Evolutionary conservation across 2,888 invertebrate genomes (phyloP), one percentile per base, ranked within the genome.

Genomic region (Eupithecia subumbrata): DNA sequence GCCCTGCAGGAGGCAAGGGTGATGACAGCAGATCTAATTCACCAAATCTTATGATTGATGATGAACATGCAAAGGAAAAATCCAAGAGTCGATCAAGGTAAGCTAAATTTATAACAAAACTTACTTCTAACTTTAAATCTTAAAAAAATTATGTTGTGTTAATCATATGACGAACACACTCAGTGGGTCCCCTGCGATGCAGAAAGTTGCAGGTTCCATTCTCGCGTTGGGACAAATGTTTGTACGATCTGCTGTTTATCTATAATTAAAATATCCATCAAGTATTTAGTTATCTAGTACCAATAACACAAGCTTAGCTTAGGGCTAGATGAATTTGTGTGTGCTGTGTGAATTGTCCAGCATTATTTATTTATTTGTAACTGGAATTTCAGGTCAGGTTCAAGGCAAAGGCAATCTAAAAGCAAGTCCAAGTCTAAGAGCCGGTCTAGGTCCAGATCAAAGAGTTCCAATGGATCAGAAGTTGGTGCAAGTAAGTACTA

Each of bases 41-140:
- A 1, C 95, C 95, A 0, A 94, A 94, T 81, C 89, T 95, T 16
- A 95, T 95, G 94, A 95, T 95, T 82, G 95, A 95, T 85, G 95
- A 95, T 89, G 91, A 85, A n/a, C 86, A 88, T 56, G 85, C 83
- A 30, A 92, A 92, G 69, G 90, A 88, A 5, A 93, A 93, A 78
- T 89, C 93, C 0, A 91, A 90, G 73, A 94, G 93, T 79, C 86
- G 92, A 77, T 93, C 94, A 34, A 92, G 94, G 94, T 94, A 82
- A 75, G 66, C 79, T 2, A 37, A 64, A 8, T 34, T 18, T 30
- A 18, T 22, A 3, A 22, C 22, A 9, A 22, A 56, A 56, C 52
- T 52, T 52, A n/a, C 11, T 4, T 25, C 16, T 25, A 9, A 5
- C 25, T 30, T 14, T 63, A 14, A 0, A 43, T 12, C 45, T 43